A percentile compares a stretch with the other conserved stretches of the same genome.
Conservation (phyloP, 2,113 vertebrate genomes). For the Hippocampus abdominalis region DNA sequence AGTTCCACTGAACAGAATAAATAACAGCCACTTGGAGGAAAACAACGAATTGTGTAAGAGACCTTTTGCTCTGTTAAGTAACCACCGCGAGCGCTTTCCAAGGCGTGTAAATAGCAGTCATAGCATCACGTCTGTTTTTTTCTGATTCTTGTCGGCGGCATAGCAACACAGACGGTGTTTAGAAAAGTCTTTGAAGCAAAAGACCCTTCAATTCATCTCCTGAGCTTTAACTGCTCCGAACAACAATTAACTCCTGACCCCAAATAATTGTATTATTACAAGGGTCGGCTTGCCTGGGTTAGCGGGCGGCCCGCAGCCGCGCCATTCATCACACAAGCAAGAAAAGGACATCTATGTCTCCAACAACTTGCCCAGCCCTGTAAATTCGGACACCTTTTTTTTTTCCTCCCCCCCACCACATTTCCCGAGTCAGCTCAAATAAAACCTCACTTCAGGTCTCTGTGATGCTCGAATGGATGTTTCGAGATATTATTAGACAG, state of each 20-base stretch:
- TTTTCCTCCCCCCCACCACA: conserved; percentile 20
- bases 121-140: conserved; percentile 1
- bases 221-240: conserved; percentile 43
- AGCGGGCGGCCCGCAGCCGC: conserved; percentile 18
- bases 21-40: neutral
- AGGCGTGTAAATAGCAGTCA: conserved; percentile 9
- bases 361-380: conserved; percentile 38
- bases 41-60: neutral
- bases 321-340: conserved; percentile 23
- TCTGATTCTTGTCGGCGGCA: conserved; percentile 6
- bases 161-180: conserved; percentile 2
- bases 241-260: conserved; percentile 68
- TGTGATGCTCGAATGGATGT: conserved; percentile 40
- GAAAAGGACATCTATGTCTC: conserved; percentile 22
- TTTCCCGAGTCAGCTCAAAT: conserved; percentile 44
- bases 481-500: conserved; percentile 55
- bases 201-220: conserved; percentile 22
- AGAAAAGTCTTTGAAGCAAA: conserved; percentile 27
- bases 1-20: neutral
- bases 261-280: conserved; percentile 66
- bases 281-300: conserved; percentile 25
- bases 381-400: conserved; percentile 47
- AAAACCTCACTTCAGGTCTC: conserved; percentile 35
- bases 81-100: neutral
- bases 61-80: neutral